Conservation (phyloP, 2,797 vertebrate genomes). For the Eutrigla gurnardus region DNA sequence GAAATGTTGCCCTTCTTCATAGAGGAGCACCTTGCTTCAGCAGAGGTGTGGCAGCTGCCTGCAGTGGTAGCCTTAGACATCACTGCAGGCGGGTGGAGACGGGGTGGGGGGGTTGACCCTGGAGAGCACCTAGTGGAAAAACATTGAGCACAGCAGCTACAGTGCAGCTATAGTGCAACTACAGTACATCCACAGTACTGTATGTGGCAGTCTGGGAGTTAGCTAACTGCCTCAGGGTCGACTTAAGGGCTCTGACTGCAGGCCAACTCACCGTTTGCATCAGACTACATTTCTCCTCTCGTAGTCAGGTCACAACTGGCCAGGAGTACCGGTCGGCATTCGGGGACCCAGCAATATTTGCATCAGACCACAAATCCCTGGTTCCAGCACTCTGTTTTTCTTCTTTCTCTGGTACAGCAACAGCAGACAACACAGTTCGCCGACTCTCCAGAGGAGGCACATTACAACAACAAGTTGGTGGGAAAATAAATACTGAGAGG, state of each 20-base stretch:
- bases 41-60: constrained; percentile 66
- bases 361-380: constrained; percentile 65
- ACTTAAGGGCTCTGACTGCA: constrained; percentile 70
- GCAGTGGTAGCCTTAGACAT: constrained; percentile 70
- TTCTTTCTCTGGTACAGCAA: constrained; percentile 13
- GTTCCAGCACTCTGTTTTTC: constrained; percentile 17
- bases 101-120: constrained; percentile 38
- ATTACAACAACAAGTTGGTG: constrained; percentile 48
- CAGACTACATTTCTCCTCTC: constrained; percentile 60
- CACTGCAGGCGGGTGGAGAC: constrained; percentile 37
- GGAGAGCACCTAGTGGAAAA: constrained; percentile 71
- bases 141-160: constrained; percentile 62
- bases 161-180: constrained; percentile 47
- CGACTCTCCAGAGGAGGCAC: constrained; percentile 51
- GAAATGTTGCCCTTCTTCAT: constrained; percentile 65
- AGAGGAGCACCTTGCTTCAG: constrained; percentile 59
- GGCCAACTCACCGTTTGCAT: constrained; percentile 71
- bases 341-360: constrained; percentile 60
- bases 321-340: constrained; percentile 26
- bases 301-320: constrained; percentile 42
- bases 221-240: constrained; percentile 73
- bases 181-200: constrained; percentile 45
- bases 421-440: constrained; percentile 34
- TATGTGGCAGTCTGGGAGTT: constrained; percentile 64
- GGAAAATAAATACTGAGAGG: constrained; percentile 57